A percentile compares a stretch with the other conserved stretches of the same genome.
These are phyloP conservation scores for Asbolus verrucosus DNA, from an alignment of 1,140 invertebrate genomes.

Conservation along the genomic window DNA sequence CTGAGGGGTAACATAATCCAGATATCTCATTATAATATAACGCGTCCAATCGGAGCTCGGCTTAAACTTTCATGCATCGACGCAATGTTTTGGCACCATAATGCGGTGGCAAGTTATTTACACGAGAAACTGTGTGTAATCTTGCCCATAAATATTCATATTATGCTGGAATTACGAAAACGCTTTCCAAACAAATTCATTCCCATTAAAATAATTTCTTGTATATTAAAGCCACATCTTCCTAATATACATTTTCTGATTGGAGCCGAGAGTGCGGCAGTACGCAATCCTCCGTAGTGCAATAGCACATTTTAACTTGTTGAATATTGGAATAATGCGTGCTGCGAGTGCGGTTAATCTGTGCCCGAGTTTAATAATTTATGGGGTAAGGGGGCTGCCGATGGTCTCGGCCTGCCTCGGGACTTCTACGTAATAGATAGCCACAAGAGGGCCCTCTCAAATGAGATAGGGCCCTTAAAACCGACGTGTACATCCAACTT, in stretches of 20 bases:
- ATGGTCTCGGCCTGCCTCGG: conserved; percentile 20
- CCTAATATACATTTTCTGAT: neutral
- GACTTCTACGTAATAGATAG: conserved; percentile 20
- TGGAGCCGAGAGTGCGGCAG: conserved; percentile 4
- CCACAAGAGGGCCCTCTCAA: conserved; percentile 14
- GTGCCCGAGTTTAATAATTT: conserved; percentile 42
- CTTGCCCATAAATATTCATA: conserved; percentile 8
- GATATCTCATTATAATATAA: too few species aligned
- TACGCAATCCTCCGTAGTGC: conserved; percentile 21
- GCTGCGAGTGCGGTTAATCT: conserved; percentile 43
- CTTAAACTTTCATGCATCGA: too few species aligned
- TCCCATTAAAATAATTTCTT: conserved; percentile 10
- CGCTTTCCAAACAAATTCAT: conserved; percentile 12
- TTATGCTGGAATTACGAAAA: neutral
- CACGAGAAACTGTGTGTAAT: conserved; percentile 10
- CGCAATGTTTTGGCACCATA: neutral
- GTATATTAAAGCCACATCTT: neutral
- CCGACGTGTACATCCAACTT: conserved; percentile 3
- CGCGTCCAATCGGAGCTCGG: too few species aligned
- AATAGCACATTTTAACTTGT: conserved; percentile 42
- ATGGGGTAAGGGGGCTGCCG: conserved; percentile 23
- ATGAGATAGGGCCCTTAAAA: conserved; percentile 15
- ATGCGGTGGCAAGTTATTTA: neutral
- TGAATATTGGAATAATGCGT: conserved; percentile 44
- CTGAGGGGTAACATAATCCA: too few species aligned